Evolutionary conservation across 2,888 invertebrate species (phyloP), one percentile per base, ranked within the genome.

Genomic region (Chirona hameri): DNA sequence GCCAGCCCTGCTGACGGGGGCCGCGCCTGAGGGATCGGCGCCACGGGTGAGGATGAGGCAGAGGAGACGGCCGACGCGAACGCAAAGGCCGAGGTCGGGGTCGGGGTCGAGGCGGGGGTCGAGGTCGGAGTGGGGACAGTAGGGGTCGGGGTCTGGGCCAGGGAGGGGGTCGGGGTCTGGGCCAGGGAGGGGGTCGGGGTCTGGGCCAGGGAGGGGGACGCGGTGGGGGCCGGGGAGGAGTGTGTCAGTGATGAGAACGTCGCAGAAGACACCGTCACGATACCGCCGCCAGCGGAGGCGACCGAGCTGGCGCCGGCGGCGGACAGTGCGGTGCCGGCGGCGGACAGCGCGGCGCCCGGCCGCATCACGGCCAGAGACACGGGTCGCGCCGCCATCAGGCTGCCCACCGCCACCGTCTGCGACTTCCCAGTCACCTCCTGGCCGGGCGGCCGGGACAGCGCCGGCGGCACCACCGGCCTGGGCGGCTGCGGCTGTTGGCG

Each of bases 141-240:
- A 27, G 69, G 21, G 83, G 82, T 46, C 82, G 72, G 57, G 82
- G 82, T 18, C 83, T 83, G 48, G 83, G 81, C 14, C 82, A 81
- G 65, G 79, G 81, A 21, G 57, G 83, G 29, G 27, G 57, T 18
- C 31, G 24, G 80, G 39, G 72, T 81, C 57, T 14, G 52, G 3
- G 27, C 9, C 27, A 27, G 29, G 14, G 46, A 10, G 7, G 81
- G 52, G 39, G 81, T n/a, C 31, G 31, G 18, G 29, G 39, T 31
- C 52, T 7, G 15, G 29, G 31, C 12, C 12, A 15, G 72, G 27
- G 18, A 12, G 14, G 46, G 31, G 60, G 60, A 29, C 1, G 27
- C 18, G 81, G 81, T 57, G 9, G 31, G 24, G 27, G 18, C 79
- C 83, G 83, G n/a, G 83, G 52, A n/a, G 24, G 76, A 76, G 31